A percentile compares a stretch with the other conserved stretches of the same genome.
Evolutionary conservation across 2,113 vertebrate species (phyloP).

Genomic region (Paedocypris sp.): DNA sequence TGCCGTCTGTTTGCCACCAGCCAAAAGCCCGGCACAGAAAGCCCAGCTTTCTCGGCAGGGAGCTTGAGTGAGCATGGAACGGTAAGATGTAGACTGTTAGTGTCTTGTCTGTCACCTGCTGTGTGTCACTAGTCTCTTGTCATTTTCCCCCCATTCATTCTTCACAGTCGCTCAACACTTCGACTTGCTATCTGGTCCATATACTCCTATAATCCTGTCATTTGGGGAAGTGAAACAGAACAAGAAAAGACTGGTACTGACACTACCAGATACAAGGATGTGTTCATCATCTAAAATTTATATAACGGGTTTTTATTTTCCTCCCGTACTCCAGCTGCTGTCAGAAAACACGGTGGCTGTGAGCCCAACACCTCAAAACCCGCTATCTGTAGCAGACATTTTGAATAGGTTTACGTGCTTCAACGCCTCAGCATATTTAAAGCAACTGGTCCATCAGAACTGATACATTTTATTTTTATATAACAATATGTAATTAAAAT

Average conservation of each 20-base stretch:
- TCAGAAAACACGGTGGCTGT: conserved; percentile 17
- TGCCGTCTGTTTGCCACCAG: conserved; percentile 5
- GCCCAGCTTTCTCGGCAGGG: conserved; percentile 34
- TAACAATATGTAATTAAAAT: no score
- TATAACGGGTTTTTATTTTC: conserved; percentile 30
- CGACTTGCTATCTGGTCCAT: conserved; percentile 31
- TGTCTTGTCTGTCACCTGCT: conserved; percentile 41
- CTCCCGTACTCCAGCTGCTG: conserved; percentile 17
- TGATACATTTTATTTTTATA: no score
- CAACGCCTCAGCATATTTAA: no score
- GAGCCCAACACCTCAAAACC: conserved; percentile 15
- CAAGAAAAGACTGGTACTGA: conserved; percentile 32
- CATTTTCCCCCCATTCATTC: conserved; percentile 37
- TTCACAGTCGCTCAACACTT: conserved; percentile 36
- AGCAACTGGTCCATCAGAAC: no score
- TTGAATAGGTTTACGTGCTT: no score
- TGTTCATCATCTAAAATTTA: conserved; percentile 35
- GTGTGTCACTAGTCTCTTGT: conserved; percentile 38
- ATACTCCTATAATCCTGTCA: conserved; percentile 21
- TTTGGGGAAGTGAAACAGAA: conserved; percentile 25
- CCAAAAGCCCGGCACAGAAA: conserved; percentile 6
- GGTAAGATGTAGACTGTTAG: conserved; percentile 36
- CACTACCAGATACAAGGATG: conserved; percentile 33
- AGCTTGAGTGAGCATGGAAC: conserved; percentile 27
- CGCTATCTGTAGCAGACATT: no score